These are phyloP conservation scores for Oncorhynchus nerka DNA, from an alignment of 2,113 vertebrate genomes.

Conservation along the genomic window DNA sequence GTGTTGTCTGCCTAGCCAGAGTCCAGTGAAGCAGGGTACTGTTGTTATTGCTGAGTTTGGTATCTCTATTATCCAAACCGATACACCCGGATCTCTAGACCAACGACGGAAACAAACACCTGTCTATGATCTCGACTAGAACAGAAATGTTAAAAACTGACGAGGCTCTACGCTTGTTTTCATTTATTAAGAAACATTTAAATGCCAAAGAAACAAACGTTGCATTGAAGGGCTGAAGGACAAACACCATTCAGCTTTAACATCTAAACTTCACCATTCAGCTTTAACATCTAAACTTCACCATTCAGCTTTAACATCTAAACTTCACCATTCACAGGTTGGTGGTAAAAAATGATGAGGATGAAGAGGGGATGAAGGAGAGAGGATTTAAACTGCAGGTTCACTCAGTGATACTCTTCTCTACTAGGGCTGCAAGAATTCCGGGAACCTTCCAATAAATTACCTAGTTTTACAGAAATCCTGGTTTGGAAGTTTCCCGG, in stretches of 20 bases:
- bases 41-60: background rate
- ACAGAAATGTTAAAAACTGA: background rate
- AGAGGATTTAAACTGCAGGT: background rate
- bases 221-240: background rate
- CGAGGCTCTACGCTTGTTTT: background rate
- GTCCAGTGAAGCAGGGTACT: background rate
- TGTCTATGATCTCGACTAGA: background rate
- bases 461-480: too few species aligned
- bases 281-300: background rate
- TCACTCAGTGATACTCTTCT: background rate
- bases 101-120: too few species aligned
- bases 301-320: background rate
- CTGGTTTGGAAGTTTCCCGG: too few species aligned
- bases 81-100: background rate
- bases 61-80: background rate
- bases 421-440: too few species aligned
- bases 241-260: background rate
- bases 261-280: background rate
- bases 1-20: background rate
- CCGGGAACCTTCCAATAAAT: too few species aligned
- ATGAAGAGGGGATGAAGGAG: background rate
- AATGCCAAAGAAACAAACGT: background rate
- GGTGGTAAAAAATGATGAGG: background rate
- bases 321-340: background rate
- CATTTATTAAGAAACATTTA: background rate